phyloP scores from a whole-genome alignment of 2,888 invertebrate genomes.

The Steinernema carpocapsae region DNA sequence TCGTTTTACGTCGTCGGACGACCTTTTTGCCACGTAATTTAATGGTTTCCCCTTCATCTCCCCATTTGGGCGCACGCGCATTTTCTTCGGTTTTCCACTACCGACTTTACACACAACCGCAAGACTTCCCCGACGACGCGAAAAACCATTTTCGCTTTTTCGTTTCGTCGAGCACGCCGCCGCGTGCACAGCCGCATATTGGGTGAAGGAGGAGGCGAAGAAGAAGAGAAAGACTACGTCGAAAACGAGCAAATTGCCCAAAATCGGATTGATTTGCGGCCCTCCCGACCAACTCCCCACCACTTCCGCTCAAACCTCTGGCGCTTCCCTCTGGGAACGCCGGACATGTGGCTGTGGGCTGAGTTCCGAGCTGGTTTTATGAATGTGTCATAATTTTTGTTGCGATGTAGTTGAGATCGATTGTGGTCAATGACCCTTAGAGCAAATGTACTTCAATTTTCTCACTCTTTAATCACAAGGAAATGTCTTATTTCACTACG shows the following conservation, averaged over 20 bases:
- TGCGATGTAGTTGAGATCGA: neutral
- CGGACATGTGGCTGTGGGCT: too few relatives aligned
- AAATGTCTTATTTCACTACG: too few relatives aligned
- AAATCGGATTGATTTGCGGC: slow-evolving; percentile 32
- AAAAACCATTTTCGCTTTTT: slow-evolving; percentile 18
- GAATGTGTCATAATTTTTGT: slow-evolving; percentile 27
- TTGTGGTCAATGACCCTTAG: too few relatives aligned
- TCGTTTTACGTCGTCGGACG: neutral
- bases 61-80: too few relatives aligned
- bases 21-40: slow-evolving; percentile 32
- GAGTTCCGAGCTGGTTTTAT: too few relatives aligned
- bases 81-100: neutral
- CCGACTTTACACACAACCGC: slow-evolving; percentile 23
- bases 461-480: too few relatives aligned
- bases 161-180: neutral
- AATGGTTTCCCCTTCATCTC: slow-evolving; percentile 20
- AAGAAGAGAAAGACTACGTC: too few relatives aligned
- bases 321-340: too few relatives aligned
- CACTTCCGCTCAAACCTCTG: too few relatives aligned
- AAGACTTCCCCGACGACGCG: neutral
- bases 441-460: too few relatives aligned
- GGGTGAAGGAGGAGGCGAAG: neutral
- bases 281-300: neutral
- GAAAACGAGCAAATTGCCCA: slow-evolving; percentile 21
- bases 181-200: slow-evolving; percentile 16